Percentiles rank a stretch among this genome's conserved stretches.
These are phyloP conservation scores for Burhinus oedicnemus DNA, from an alignment of 2,113 vertebrate species.

Conservation along the genomic window DNA sequence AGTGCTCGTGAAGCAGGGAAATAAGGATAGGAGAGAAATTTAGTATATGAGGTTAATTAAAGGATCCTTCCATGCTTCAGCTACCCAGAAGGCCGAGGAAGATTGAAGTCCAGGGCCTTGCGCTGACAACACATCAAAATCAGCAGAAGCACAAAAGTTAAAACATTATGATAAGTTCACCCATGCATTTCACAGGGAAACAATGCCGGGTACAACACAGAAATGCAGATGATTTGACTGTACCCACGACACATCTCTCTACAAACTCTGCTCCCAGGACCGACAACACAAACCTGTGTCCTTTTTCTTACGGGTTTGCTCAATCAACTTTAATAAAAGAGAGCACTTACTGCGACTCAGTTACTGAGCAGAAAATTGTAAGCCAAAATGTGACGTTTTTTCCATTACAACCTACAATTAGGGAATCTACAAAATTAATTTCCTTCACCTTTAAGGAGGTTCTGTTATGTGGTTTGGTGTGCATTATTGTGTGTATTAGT, in stretches of 20 bases:
- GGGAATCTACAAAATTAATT: slow-evolving; percentile 56
- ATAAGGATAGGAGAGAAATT: background rate
- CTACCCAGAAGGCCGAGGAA: background rate
- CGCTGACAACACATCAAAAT: background rate
- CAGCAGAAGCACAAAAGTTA: background rate
- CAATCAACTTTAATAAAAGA: background rate
- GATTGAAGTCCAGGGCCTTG: background rate
- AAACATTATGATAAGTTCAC: background rate
- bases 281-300: background rate
- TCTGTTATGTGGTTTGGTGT: slow-evolving; percentile 19
- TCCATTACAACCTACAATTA: background rate
- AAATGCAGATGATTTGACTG: background rate
- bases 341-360: background rate
- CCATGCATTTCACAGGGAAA: background rate
- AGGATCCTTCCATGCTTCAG: background rate
- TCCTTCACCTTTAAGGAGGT: slow-evolving; percentile 41
- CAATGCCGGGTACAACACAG: background rate
- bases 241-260: background rate
- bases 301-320: background rate
- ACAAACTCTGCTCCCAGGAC: background rate
- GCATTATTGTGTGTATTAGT: slow-evolving; percentile 43
- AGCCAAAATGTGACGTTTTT: background rate
- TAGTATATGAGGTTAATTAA: background rate
- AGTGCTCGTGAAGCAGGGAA: background rate
- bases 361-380: background rate